Evolutionary conservation across 2,797 vertebrate species (phyloP), one percentile per base, ranked within the genome.

Genomic region (Dicrostonyx torquatus): DNA sequence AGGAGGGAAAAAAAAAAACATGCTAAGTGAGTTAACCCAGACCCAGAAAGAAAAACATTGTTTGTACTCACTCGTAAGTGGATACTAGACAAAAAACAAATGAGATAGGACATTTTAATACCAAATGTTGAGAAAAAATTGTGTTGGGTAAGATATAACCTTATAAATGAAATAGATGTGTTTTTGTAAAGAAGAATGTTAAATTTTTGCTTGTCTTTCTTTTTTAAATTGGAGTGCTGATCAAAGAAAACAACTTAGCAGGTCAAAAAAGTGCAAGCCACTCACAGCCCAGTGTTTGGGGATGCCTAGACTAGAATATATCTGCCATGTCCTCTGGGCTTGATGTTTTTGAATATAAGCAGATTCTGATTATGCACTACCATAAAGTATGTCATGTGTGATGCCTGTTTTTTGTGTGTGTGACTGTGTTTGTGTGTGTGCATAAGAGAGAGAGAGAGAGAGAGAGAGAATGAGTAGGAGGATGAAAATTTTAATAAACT

Each of bases 81-180:
- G 6, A 55, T 20, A 55, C 18, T 20, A 55, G 55, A 58, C 55
- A 58, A 58, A 58, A 58, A 58, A 18, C 55, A 58, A 58, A 89
- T 18, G 60, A 92, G 40, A 87, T 87, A 48, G 17, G 24, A 92
- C 8, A 91, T 86, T 83, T 96, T 75, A 75, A 87, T 34, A 77
- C 29, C 29, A 91, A 77, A 62, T 40, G n/a, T 53, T 73, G 24
- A 34, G 40, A 76, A 76, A 89, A 84, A 43, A 83, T 91, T 94
- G 87, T n/a, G 3, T 76, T 88, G 4, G 15, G 58, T 83, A 79
- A 96, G 92, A 76, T 17, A 48, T 24, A 87, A 37, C 58, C 40
- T 15, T 93, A 94, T 85, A 93, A 87, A 76, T 92, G 26, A 89
- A 91, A 93, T n/a, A 87, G 20, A 94, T 66, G 64, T 78, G 66